Evolutionary conservation across 1,140 invertebrate genomes (phyloP), one percentile per base, ranked within the genome.

Genomic region (Drosophila santomea): DNA sequence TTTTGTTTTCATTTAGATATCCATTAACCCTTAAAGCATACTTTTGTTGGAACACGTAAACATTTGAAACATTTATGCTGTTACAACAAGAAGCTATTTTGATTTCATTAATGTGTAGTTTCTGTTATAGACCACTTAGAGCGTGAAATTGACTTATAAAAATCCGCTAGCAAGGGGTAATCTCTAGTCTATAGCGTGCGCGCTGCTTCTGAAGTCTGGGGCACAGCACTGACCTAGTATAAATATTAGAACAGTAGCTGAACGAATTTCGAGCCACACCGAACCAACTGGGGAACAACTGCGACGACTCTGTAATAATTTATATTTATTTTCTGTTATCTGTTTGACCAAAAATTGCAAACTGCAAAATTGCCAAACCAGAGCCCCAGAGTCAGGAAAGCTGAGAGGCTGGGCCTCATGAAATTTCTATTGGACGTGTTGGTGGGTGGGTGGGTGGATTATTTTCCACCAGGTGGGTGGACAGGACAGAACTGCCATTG

Each of bases 291-390:
- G 47, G 38, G 56, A 61, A 45, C 15, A 69, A 43, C 62, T 41
- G 51, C 51, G 41, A 44, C 36, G 44, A 59, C 20, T 71, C 36
- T 56, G 60, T 67, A 76, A 74, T 74, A 76, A 76, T 76, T 74
- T 76, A 66, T 76, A 76, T 76, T 76, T 74, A 76, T 74, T 58
- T 76, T 64, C 61, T 66, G 52, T 76, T 76, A 76, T 76, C 74
- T 76, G 74, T 75, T 75, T 75, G 73, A 56, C 56, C 55, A 73
- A 74, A 74, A 74, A 74, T 72, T 69, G 68, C 68, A 71, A 71
- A 71, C 66, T 72, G 52, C 68, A 71, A 72, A 58, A 58, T 72
- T 51, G 35, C 15, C 41, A 44, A 63, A 50, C 36, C 58, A 48
- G 35, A 54, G 41, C 38, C 38, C 25, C 32, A 35, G 50, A 61